phyloP scores from a whole-genome alignment of 2,113 vertebrate species.

The Nibea coibor region DNA sequence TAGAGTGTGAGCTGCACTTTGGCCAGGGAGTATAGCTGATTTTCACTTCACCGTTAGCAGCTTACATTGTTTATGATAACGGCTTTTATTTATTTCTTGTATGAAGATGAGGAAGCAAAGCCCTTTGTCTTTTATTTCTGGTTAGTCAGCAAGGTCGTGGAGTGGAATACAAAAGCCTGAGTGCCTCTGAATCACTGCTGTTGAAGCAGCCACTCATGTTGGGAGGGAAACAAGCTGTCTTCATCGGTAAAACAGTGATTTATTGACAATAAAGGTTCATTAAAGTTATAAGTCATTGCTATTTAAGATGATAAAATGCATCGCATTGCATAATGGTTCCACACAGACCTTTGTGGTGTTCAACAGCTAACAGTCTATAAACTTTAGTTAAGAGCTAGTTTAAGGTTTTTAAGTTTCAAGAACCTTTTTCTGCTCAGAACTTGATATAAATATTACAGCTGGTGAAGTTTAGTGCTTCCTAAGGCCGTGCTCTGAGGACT shows the following conservation, averaged over 20 bases:
- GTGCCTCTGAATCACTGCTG: conserved; percentile 32
- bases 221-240: background rate
- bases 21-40: conserved; percentile 1
- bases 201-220: conserved; percentile 1
- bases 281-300: background rate
- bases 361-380: background rate
- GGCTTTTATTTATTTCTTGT: conserved; percentile 37
- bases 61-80: conserved; percentile 53
- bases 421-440: too few species aligned
- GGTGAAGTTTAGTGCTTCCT: too few species aligned
- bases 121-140: conserved; percentile 56
- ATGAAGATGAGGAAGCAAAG: conserved; percentile 32
- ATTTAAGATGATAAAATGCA: background rate
- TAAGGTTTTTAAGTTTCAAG: background rate
- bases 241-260: background rate
- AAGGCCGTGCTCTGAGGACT: too few species aligned
- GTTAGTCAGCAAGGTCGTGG: conserved; percentile 61
- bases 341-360: background rate
- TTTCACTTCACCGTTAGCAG: conserved; percentile 18
- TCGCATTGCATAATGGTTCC: background rate
- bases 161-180: conserved; percentile 45
- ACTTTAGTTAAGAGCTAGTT: background rate
- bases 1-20: conserved; percentile 12
- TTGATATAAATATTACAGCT: too few species aligned
- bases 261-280: background rate